Conservation (phyloP, 1,140 invertebrate species). For the Drosophila ohnishii region DNA sequence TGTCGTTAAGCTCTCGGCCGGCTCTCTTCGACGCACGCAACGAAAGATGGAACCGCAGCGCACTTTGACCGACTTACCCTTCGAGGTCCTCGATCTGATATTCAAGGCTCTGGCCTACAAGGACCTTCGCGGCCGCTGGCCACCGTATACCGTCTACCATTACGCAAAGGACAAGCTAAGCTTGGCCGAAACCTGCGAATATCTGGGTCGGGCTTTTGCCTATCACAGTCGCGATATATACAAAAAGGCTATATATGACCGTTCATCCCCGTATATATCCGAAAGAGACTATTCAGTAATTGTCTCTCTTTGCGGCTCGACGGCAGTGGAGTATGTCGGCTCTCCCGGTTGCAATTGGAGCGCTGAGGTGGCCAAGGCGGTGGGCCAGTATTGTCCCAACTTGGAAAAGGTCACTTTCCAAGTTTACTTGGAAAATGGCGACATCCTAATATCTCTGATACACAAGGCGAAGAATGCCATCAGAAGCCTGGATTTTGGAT, state of each 20-base stretch:
- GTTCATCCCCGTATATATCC: background rate
- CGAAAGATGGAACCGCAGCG: background rate
- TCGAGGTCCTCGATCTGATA: slow-evolving; percentile 1
- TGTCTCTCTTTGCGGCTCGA: background rate
- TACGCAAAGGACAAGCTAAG: background rate
- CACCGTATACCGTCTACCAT: too few species aligned
- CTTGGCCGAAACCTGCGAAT: background rate
- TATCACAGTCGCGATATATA: slow-evolving; percentile 2
- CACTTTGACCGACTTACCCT: slow-evolving; percentile 4
- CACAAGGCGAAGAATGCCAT: background rate
- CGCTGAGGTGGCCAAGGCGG: background rate
- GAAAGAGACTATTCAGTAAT: background rate
- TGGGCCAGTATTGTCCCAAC: background rate
- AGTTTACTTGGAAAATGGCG: background rate
- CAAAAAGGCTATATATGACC: background rate
- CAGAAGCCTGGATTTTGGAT: background rate
- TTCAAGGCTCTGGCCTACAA: background rate
- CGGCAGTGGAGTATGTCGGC: background rate
- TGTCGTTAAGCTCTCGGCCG: too few species aligned
- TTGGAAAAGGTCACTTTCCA: background rate
- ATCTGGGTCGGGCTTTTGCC: slow-evolving; percentile 6
- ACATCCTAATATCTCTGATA: background rate
- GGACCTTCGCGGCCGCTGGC: too few species aligned
- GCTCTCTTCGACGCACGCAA: background rate
- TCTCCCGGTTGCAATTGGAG: background rate